Conservation (phyloP, 2,113 vertebrate genomes). For the Lepisosteus osseus region DNA sequence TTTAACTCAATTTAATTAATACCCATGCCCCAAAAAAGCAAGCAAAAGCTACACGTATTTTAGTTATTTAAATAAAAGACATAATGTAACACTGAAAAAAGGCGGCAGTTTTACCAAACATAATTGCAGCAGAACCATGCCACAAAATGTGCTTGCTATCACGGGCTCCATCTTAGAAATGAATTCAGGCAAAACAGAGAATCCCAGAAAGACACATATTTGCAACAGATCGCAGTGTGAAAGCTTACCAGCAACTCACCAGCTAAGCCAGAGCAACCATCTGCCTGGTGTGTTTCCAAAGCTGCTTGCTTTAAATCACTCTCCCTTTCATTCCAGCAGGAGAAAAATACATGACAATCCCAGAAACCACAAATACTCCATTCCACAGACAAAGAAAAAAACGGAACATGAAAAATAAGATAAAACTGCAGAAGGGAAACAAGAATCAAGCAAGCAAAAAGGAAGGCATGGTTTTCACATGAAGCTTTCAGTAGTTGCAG, state of each 20-base stretch:
- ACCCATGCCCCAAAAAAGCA: neutral
- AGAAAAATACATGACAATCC: neutral
- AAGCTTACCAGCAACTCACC: slow-evolving; percentile 50
- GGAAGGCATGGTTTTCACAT: slow-evolving; percentile 33
- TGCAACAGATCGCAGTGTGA: slow-evolving; percentile 20
- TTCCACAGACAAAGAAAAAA: neutral
- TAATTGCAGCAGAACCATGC: slow-evolving; percentile 44
- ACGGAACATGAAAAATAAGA: too few relatives aligned
- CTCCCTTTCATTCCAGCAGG: neutral
- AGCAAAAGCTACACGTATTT: slow-evolving; percentile 27
- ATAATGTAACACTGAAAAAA: slow-evolving; percentile 54
- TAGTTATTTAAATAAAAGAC: slow-evolving; percentile 35
- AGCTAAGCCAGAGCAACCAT: slow-evolving; percentile 53
- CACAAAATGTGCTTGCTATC: slow-evolving; percentile 40
- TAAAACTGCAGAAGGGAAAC: too few relatives aligned
- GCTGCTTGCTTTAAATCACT: slow-evolving; percentile 24
- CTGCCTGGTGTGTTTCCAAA: slow-evolving; percentile 43
- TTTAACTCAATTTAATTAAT: too few relatives aligned
- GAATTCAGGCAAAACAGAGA: slow-evolving; percentile 13
- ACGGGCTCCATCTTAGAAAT: slow-evolving; percentile 30
- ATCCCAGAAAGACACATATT: slow-evolving; percentile 20
- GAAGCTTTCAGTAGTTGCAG: slow-evolving; percentile 15
- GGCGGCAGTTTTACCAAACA: slow-evolving; percentile 47
- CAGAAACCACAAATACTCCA: neutral
- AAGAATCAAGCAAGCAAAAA: slow-evolving; percentile 33